phyloP scores from a whole-genome alignment of 2,888 invertebrate species.

The Ophion costatus region DNA sequence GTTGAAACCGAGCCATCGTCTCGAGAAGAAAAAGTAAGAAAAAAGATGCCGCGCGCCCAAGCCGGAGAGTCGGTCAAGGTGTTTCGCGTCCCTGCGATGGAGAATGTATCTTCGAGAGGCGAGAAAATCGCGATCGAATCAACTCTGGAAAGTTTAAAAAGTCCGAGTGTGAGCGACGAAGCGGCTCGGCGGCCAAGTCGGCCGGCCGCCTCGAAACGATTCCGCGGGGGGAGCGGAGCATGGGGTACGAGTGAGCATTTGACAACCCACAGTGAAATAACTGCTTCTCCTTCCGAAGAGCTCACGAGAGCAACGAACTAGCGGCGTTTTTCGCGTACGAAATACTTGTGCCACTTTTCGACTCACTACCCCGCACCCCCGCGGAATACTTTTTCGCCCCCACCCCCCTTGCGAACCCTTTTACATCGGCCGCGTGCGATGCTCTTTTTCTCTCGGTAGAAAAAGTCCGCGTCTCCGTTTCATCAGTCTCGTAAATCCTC shows the following conservation, averaged over 20 bases:
- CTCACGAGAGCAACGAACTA: not conserved
- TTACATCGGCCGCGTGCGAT: not conserved
- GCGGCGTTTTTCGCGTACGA: slow-evolving; percentile 30
- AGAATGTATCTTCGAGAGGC: too few relatives aligned
- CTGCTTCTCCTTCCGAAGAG: slow-evolving; percentile 11
- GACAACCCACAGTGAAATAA: slow-evolving; percentile 47
- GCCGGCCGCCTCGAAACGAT: too few relatives aligned
- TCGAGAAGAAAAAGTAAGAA: too few relatives aligned
- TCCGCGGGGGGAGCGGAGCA: not conserved
- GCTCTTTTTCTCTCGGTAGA: slow-evolving; percentile 31
- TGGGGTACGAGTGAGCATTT: not conserved
- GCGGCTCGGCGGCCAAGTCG: too few relatives aligned
- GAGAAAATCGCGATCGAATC: too few relatives aligned
- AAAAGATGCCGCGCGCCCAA: too few relatives aligned
- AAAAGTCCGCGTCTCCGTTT: slow-evolving; percentile 66
- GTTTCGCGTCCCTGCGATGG: too few relatives aligned
- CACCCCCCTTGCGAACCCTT: slow-evolving; percentile 1
- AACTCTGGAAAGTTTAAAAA: too few relatives aligned
- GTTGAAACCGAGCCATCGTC: too few relatives aligned
- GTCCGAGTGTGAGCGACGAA: too few relatives aligned
- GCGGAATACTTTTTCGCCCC: slow-evolving; percentile 48
- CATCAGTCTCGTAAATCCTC: slow-evolving; percentile 67
- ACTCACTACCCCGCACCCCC: slow-evolving; percentile 27
- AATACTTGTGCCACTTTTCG: slow-evolving; percentile 40
- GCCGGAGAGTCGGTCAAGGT: too few relatives aligned